These are phyloP conservation scores for Gymnothorax javanicus DNA, from an alignment of 2,797 vertebrate genomes.

Conservation along the genomic window DNA sequence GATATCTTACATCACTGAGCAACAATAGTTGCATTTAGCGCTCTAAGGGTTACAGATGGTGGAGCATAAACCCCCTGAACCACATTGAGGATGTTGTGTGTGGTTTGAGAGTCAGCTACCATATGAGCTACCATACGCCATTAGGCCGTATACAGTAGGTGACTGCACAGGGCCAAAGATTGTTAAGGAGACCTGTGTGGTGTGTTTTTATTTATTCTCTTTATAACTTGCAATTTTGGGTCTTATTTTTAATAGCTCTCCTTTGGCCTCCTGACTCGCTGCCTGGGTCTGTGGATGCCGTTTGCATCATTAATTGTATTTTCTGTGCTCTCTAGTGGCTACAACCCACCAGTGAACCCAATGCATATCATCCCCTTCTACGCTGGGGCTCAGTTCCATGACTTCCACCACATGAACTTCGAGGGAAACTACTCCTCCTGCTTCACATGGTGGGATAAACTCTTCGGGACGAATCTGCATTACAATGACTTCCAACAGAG, in stretches of 20 bases:
- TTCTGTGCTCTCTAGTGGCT: background rate
- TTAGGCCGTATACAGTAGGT: too few species aligned
- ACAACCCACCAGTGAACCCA: constrained; percentile 10
- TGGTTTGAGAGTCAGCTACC: background rate
- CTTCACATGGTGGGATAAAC: constrained; percentile 5
- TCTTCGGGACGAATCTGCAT: background rate
- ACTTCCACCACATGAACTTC: constrained; percentile 20
- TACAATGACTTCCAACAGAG: background rate
- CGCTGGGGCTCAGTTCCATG: background rate
- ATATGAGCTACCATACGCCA: too few species aligned
- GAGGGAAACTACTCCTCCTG: constrained; percentile 18
- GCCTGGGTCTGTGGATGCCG: too few species aligned
- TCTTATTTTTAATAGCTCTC: too few species aligned
- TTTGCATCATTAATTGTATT: background rate
- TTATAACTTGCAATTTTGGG: too few species aligned
- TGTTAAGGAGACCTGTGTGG: too few species aligned
- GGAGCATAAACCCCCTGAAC: background rate
- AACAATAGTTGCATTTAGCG: too few species aligned
- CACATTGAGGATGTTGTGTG: background rate
- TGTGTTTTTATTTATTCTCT: too few species aligned
- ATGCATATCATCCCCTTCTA: constrained; percentile 18
- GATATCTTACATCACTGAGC: too few species aligned
- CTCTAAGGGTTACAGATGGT: background rate
- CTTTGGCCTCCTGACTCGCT: too few species aligned
- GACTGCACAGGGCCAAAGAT: too few species aligned